These are phyloP conservation scores for Natator depressus DNA, from an alignment of 2,113 vertebrate genomes.

Conservation along the genomic window DNA sequence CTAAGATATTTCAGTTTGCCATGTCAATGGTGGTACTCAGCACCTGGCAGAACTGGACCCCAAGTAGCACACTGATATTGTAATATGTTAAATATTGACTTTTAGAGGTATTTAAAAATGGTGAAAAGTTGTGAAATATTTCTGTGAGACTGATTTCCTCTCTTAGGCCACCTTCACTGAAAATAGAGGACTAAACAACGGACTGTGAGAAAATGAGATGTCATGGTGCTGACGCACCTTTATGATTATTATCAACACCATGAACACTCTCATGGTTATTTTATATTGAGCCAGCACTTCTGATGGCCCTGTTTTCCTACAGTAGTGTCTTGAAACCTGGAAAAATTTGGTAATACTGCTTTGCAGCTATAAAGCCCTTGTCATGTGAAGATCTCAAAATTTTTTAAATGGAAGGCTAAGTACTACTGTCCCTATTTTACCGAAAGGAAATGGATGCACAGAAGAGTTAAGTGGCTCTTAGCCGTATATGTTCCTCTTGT, in stretches of 20 bases:
- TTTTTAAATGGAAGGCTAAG: background rate
- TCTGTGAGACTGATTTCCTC: fast-evolving
- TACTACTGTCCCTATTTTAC: background rate
- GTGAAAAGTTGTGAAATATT: background rate
- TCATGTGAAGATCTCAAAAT: background rate
- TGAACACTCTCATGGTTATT: background rate
- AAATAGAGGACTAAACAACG: background rate
- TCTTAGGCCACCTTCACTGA: background rate
- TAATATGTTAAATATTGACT: background rate
- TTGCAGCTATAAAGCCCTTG: background rate
- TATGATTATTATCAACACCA: fast-evolving
- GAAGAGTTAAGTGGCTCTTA: background rate
- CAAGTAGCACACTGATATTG: background rate
- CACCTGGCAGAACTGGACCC: background rate
- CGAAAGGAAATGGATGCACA: background rate
- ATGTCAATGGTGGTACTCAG: background rate
- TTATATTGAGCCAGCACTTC: background rate
- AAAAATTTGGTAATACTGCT: background rate
- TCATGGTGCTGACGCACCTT: background rate
- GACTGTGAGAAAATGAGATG: background rate
- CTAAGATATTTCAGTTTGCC: background rate
- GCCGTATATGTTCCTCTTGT: background rate
- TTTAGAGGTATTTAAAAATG: fast-evolving
- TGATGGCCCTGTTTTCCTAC: background rate
- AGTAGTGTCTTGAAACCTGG: background rate